Percentiles rank a stretch among this genome's conserved stretches.
Conservation (phyloP, 1,140 invertebrate genomes). For the Pentalonia nigronervosa region DNA sequence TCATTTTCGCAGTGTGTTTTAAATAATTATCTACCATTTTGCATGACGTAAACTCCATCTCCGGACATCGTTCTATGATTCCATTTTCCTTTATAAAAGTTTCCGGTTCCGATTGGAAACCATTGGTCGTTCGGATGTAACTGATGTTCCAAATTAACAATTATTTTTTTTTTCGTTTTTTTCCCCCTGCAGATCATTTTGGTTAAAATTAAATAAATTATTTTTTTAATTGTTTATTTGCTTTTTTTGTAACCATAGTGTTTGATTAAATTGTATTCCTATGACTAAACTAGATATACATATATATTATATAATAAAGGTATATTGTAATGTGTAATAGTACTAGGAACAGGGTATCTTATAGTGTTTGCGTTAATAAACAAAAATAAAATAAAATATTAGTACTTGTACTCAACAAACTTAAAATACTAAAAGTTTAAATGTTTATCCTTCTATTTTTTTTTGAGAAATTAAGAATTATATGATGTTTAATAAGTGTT, state of each 20-base stretch:
- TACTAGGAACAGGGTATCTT: neutral
- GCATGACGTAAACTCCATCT: slow-evolving; percentile 8
- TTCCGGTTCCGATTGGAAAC: slow-evolving; percentile 27
- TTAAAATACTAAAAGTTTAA: neutral
- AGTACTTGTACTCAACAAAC: neutral
- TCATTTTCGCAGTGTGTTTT: neutral
- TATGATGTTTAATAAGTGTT: neutral
- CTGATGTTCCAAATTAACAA: neutral
- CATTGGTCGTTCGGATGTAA: slow-evolving; percentile 5
- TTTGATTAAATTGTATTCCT: neutral
- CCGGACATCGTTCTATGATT: slow-evolving; percentile 42
- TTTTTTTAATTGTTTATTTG: neutral
- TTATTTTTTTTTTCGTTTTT: neutral
- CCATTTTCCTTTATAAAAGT: slow-evolving; percentile 48
- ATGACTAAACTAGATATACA: neutral
- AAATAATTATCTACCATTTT: slow-evolving; percentile 13
- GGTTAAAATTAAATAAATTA: neutral
- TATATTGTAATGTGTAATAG: too few species aligned
- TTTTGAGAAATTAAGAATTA: neutral
- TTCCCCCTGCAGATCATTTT: neutral
- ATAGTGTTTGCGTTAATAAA: neutral
- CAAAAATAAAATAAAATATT: neutral
- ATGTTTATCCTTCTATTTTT: neutral
- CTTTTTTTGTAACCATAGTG: neutral
- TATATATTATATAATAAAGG: too few species aligned